phyloP scores from a whole-genome alignment of 2,888 invertebrate genomes.

The Chymomyza fuscimana region DNA sequence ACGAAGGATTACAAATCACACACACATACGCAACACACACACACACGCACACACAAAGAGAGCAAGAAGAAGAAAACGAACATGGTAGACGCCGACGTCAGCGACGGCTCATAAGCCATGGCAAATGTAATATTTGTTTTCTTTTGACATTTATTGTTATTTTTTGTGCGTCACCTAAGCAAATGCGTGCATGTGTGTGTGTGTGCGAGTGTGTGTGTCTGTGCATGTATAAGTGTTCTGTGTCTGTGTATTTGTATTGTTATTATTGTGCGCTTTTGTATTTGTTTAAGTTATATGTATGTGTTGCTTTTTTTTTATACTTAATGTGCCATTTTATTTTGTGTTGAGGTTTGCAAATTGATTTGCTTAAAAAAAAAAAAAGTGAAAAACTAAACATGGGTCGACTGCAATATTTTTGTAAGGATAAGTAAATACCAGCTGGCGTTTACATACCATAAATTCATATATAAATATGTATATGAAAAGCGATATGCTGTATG shows the following conservation, averaged over 20 bases:
- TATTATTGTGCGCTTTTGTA: slow-evolving; percentile 33
- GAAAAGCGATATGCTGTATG: neutral
- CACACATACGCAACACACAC: neutral
- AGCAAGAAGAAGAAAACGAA: neutral
- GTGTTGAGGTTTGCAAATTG: neutral
- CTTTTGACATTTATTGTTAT: slow-evolving; percentile 27
- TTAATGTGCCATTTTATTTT: slow-evolving; percentile 5
- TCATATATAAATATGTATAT: neutral
- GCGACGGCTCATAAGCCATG: slow-evolving; percentile 17
- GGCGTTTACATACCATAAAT: neutral
- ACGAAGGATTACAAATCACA: slow-evolving; percentile 9
- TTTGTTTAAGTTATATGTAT: slow-evolving; percentile 7
- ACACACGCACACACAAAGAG: neutral
- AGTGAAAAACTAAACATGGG: slow-evolving; percentile 3
- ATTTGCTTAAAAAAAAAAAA: slow-evolving; percentile 3
- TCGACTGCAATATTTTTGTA: neutral
- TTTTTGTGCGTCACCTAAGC: slow-evolving; percentile 31
- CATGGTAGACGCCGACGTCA: neutral
- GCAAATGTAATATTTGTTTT: slow-evolving; percentile 49
- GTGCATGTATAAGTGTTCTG: neutral
- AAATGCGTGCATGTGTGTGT: slow-evolving; percentile 19
- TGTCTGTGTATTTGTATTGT: slow-evolving; percentile 11
- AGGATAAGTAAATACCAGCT: neutral
- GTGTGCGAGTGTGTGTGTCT: neutral
- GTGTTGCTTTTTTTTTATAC: neutral